phyloP scores from a whole-genome alignment of 2,888 invertebrate species.

The Tridacna gigas region DNA sequence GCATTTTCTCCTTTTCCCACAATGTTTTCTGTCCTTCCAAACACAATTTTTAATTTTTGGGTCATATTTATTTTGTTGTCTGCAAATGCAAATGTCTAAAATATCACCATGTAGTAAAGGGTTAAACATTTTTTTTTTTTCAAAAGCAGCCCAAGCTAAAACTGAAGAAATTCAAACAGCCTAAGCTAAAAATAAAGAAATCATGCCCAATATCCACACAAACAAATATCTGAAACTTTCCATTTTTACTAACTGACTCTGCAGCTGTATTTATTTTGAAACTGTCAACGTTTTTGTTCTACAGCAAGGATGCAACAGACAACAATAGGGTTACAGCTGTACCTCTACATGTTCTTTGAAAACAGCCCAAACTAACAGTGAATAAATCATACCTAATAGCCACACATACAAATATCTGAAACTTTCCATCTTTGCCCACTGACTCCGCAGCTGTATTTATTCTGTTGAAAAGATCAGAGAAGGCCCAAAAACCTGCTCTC shows the following conservation, averaged over 20 bases:
- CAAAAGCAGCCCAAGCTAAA: too few species aligned
- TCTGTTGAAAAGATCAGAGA: constrained; percentile 95
- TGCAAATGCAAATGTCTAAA: too few species aligned
- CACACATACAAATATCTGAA: constrained; percentile 97
- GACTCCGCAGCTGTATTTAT: constrained; percentile 91
- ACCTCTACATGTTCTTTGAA: not conserved
- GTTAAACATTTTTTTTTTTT: not conserved
- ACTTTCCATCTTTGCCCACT: constrained; percentile 99
- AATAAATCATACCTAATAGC: constrained; percentile 91
- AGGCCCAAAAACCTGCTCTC: constrained; percentile 93
- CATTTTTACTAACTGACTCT: constrained; percentile 97
- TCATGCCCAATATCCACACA: constrained; percentile 95
- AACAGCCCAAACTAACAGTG: too few species aligned
- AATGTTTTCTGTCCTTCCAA: too few species aligned
- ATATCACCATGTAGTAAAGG: not conserved
- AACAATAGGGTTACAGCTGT: not conserved
- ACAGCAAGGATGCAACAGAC: not conserved
- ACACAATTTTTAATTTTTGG: too few species aligned
- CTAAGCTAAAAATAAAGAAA: too few species aligned
- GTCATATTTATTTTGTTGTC: too few species aligned
- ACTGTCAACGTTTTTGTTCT: too few species aligned
- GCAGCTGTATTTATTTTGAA: constrained; percentile 93
- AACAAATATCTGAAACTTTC: constrained; percentile 98
- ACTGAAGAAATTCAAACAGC: too few species aligned
- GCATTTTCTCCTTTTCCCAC: too few species aligned